Evolutionary conservation across 2,797 vertebrate species (phyloP).

Genomic region (Artibeus jamaicensis): DNA sequence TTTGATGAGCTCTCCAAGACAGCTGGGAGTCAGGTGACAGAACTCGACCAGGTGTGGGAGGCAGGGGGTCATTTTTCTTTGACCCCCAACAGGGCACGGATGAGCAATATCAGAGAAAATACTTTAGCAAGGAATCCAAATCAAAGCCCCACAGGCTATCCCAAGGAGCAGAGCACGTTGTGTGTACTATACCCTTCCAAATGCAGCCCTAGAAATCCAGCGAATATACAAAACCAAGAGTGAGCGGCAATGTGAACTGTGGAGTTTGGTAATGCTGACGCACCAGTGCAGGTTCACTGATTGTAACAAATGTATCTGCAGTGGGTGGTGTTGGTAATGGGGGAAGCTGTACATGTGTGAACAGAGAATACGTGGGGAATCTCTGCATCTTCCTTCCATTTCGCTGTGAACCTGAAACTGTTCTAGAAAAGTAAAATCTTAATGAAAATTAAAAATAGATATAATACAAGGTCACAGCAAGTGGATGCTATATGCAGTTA

Average conservation of each 20-base stretch:
- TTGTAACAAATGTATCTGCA: no score
- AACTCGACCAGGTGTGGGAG: background rate
- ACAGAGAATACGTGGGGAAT: background rate
- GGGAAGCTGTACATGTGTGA: background rate
- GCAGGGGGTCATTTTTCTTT: background rate
- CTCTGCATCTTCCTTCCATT: background rate
- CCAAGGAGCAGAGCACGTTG: no score
- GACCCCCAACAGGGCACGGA: background rate
- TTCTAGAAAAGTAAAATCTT: background rate
- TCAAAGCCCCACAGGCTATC: background rate
- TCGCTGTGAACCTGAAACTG: background rate
- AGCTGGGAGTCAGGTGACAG: background rate
- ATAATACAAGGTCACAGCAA: background rate
- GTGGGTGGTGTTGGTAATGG: background rate
- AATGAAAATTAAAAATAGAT: background rate
- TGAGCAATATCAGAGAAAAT: background rate
- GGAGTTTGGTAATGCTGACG: background rate
- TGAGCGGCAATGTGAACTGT: background rate
- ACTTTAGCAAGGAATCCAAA: background rate
- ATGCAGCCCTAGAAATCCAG: background rate
- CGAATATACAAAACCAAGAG: background rate
- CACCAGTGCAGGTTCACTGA: background rate
- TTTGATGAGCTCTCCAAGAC: background rate
- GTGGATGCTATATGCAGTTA: background rate
- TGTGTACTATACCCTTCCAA: background rate